A percentile compares a stretch with the other conserved stretches of the same genome.
Evolutionary conservation across 2,888 invertebrate species (phyloP).

Genomic region (Drosophila colorata): DNA sequence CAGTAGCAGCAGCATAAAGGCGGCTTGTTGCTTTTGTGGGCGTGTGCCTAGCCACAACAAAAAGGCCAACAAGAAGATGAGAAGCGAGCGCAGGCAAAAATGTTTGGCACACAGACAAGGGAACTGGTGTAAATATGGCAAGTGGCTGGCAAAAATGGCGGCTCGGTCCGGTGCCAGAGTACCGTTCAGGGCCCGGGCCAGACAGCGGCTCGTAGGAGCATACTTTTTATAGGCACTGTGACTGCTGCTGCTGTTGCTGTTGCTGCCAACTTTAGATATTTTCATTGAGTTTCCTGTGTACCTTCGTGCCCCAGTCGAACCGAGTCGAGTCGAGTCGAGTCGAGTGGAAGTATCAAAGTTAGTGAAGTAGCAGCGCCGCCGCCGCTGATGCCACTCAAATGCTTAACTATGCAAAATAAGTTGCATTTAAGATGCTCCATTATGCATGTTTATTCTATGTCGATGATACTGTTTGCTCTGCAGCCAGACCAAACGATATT

Average conservation of each 20-base stretch:
- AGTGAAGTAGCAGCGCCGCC: constrained; percentile 66
- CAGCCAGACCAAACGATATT: constrained; percentile 37
- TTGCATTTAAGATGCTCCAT: constrained; percentile 82
- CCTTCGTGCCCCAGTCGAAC: constrained; percentile 32
- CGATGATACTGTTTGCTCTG: constrained; percentile 67
- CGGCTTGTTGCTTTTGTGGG: constrained; percentile 49
- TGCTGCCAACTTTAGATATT: constrained; percentile 75
- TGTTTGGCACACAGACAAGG: constrained; percentile 64
- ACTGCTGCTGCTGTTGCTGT: constrained; percentile 21
- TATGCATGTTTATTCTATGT: constrained; percentile 82
- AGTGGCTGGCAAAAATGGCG: constrained; percentile 63
- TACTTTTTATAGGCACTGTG: constrained; percentile 69
- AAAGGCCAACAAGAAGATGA: constrained; percentile 1
- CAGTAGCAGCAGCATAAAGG: constrained; percentile 16
- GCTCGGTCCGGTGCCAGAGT: constrained; percentile 18
- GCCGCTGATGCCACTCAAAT: constrained; percentile 71
- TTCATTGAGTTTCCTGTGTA: constrained; percentile 72
- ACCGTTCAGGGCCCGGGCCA: constrained; percentile 18
- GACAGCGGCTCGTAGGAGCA: constrained; percentile 47
- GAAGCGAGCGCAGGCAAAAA: constrained; percentile 44
- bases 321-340: constrained; percentile 55
- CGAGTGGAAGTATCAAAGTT: constrained; percentile 80
- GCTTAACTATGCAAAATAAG: constrained; percentile 83
- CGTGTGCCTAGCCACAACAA: constrained; percentile 37
- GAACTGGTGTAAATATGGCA: constrained; percentile 78